Percentiles rank a stretch among this genome's conserved stretches.
These are phyloP conservation scores for Podarcis cretensis DNA, from an alignment of 2,113 vertebrate genomes.

Conservation along the genomic window DNA sequence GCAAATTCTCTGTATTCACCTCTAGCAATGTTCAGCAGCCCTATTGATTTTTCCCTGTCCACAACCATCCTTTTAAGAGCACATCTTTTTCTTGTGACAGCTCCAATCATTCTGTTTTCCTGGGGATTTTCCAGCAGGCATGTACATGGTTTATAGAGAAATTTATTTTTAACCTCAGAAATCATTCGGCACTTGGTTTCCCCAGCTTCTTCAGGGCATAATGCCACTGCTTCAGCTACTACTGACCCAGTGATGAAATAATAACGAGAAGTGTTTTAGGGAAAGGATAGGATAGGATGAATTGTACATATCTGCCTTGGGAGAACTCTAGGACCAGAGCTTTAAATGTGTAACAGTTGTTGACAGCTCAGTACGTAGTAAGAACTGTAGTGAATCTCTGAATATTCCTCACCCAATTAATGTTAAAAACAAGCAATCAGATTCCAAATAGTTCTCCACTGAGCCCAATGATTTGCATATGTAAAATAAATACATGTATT, in stretches of 20 bases:
- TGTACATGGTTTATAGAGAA: background rate
- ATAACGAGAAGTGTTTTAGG: background rate
- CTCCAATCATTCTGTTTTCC: conserved; percentile 21
- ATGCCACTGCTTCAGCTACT: background rate
- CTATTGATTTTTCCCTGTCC: conserved; percentile 30
- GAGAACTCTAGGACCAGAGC: conserved; percentile 23
- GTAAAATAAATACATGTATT: background rate
- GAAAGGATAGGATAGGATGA: conserved; percentile 16
- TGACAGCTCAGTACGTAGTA: conserved; percentile 4
- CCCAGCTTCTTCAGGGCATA: conserved; percentile 12
- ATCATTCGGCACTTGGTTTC: conserved; percentile 20
- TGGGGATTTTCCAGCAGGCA: conserved; percentile 32
- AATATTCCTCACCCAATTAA: background rate
- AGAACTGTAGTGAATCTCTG: conserved; percentile 3
- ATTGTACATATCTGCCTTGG: conserved; percentile 34
- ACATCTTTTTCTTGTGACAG: conserved; percentile 32
- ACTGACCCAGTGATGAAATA: background rate
- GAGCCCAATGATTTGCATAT: background rate
- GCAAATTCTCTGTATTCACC: conserved; percentile 25
- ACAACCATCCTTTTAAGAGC: conserved; percentile 30
- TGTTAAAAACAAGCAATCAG: background rate
- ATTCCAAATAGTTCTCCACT: background rate
- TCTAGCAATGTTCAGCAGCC: conserved; percentile 33
- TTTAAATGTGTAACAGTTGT: conserved; percentile 4
- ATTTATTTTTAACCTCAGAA: background rate